Conservation (phyloP, 2,797 vertebrate genomes). For the Pipistrellus pipistrellus region DNA sequence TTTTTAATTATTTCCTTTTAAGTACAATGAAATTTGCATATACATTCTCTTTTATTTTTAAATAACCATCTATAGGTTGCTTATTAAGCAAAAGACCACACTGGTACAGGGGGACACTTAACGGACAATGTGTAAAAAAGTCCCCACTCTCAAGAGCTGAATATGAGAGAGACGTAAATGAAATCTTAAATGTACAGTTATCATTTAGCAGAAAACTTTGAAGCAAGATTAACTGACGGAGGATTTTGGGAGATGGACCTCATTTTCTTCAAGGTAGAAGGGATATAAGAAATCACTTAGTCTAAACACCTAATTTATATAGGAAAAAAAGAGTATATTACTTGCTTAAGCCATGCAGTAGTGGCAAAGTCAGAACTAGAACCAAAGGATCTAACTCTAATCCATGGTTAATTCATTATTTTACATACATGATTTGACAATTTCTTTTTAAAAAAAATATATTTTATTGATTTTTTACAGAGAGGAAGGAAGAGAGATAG, state of each 20-base stretch:
- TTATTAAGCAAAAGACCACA: slow-evolving; percentile 1
- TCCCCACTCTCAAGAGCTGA: not conserved
- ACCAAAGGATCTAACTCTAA: slow-evolving; percentile 21
- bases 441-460: not conserved
- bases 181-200: not conserved
- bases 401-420: not conserved
- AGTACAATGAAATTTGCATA: not conserved
- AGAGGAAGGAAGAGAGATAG: no score
- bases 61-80: not conserved
- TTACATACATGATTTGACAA: not conserved
- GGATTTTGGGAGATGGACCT: not conserved
- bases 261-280: not conserved
- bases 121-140: not conserved
- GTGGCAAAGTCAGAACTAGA: not conserved
- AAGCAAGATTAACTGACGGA: not conserved
- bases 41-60: not conserved
- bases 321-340: not conserved
- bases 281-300: not conserved
- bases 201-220: slow-evolving; percentile 19
- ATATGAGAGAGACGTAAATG: not conserved
- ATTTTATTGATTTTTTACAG: no score
- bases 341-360: not conserved
- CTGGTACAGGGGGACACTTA: not conserved
- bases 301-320: not conserved
- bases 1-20: slow-evolving; percentile 21